Evolutionary conservation across 2,113 vertebrate species (phyloP).

Genomic region (Eurystomus gularis): DNA sequence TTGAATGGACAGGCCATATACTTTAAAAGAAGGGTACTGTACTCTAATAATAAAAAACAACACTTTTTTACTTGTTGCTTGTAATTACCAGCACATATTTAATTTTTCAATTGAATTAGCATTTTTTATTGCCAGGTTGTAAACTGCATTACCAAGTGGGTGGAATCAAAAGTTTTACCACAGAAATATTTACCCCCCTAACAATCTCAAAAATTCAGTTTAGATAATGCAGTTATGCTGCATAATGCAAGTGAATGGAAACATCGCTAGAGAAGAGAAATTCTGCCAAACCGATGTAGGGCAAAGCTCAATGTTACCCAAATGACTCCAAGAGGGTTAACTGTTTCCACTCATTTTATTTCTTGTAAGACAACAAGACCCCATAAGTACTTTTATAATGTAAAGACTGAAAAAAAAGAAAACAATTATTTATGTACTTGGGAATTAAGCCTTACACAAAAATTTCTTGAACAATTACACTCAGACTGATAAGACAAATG

Average conservation of each 20-base stretch:
- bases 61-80: background rate
- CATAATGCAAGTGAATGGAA: background rate
- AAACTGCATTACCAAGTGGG: background rate
- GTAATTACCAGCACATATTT: background rate
- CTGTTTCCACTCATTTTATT: background rate
- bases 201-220: background rate
- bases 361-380: background rate
- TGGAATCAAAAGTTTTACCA: background rate
- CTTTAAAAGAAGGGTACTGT: background rate
- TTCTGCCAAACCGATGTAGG: background rate
- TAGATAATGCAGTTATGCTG: background rate
- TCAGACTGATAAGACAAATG: background rate
- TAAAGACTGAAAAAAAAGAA: background rate
- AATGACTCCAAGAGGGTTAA: background rate
- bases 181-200: background rate
- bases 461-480: background rate
- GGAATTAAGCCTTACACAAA: background rate
- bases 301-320: background rate
- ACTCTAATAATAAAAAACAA: background rate
- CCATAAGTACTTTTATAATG: background rate
- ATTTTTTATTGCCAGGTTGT: background rate
- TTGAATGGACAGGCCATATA: background rate
- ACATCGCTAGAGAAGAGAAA: background rate
- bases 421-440: background rate
- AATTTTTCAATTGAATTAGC: background rate